Conservation (phyloP, 2,888 invertebrate genomes). For the Caenorhabditis macrosperma region DNA sequence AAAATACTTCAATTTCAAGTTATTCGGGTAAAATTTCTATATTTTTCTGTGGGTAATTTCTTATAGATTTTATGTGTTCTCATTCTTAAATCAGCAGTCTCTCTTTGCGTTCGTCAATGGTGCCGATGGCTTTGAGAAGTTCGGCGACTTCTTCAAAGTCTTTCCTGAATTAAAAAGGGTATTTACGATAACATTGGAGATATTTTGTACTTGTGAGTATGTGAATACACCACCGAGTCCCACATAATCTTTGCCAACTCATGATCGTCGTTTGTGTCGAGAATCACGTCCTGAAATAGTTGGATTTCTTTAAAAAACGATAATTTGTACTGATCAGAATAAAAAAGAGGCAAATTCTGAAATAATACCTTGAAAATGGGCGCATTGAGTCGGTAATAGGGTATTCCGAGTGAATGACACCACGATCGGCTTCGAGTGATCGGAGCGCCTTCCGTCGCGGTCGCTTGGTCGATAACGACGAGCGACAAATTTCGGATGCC, state of each 20-base stretch:
- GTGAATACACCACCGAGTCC: constrained; percentile 76
- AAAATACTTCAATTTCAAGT: too few species aligned
- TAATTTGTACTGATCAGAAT: too few species aligned
- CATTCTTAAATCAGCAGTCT: constrained; percentile 22
- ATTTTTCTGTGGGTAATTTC: too few species aligned
- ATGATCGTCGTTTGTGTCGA: constrained; percentile 75
- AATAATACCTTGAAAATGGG: constrained; percentile 86
- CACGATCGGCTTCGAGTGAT: constrained; percentile 94
- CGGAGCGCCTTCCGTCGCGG: constrained; percentile 92
- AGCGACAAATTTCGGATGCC: constrained; percentile 89
- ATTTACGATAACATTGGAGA: not conserved
- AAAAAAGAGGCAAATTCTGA: too few species aligned
- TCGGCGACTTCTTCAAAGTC: constrained; percentile 66
- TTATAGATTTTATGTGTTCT: too few species aligned
- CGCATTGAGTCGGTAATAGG: constrained; percentile 89
- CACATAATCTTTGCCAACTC: constrained; percentile 78
- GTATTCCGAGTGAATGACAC: constrained; percentile 91
- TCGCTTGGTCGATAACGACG: constrained; percentile 95
- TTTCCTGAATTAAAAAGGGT: constrained; percentile 46
- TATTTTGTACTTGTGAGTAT: constrained; percentile 63
- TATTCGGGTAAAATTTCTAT: too few species aligned
- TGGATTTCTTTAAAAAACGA: not conserved
- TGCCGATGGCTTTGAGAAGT: constrained; percentile 64
- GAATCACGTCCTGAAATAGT: constrained; percentile 68
- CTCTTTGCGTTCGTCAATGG: constrained; percentile 55